Evolutionary conservation across 2,888 invertebrate species (phyloP).

Genomic region (Mycalesis mineus): DNA sequence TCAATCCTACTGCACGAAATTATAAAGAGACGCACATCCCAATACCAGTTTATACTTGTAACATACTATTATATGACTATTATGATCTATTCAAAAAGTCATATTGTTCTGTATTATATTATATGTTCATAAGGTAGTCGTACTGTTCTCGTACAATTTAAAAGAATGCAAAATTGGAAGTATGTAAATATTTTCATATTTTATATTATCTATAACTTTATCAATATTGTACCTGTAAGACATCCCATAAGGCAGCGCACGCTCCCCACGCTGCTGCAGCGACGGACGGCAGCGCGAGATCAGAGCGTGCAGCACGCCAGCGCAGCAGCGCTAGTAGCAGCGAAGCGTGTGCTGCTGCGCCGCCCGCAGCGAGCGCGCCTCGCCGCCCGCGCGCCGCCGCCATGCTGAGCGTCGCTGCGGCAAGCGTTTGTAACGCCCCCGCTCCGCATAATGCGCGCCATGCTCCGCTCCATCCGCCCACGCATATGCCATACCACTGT

Average conservation of each 20-base stretch:
- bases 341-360: conserved; percentile 88
- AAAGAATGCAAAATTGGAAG: too few relatives aligned
- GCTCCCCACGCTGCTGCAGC: conserved; percentile 93
- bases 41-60: too few relatives aligned
- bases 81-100: too few relatives aligned
- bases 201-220: too few relatives aligned
- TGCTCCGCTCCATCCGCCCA: conserved; percentile 85
- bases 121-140: too few relatives aligned
- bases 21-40: too few relatives aligned
- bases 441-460: conserved; percentile 85
- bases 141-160: too few relatives aligned
- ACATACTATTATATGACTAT: too few relatives aligned
- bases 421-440: conserved; percentile 85
- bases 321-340: conserved; percentile 85
- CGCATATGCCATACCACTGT: conserved; percentile 91
- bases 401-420: conserved; percentile 89
- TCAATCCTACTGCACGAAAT: too few relatives aligned
- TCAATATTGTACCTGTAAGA: conserved; percentile 67
- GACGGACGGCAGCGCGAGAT: conserved; percentile 88
- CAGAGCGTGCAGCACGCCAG: conserved; percentile 89
- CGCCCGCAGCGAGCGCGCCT: conserved; percentile 87
- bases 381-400: conserved; percentile 84
- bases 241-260: conserved; percentile 91
- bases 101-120: too few relatives aligned
- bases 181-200: too few relatives aligned